Conservation (phyloP, 2,888 invertebrate genomes). For the Crioceris asparagi region DNA sequence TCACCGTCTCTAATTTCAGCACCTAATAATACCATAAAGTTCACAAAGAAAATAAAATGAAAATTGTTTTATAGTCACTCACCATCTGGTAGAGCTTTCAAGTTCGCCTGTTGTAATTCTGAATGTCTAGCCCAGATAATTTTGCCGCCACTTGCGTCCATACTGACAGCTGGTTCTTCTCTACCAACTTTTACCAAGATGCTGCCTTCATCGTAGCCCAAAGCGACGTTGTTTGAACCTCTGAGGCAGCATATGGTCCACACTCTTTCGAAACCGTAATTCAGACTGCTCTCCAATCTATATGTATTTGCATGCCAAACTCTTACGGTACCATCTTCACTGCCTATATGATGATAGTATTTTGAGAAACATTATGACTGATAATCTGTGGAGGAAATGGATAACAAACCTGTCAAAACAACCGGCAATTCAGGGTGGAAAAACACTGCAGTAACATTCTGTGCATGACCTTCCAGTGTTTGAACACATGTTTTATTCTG, state of each 20-base stretch:
- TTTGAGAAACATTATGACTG: too few species aligned
- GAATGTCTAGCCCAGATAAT: slow-evolving; percentile 99
- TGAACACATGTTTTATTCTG: slow-evolving; percentile 99
- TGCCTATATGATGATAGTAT: slow-evolving; percentile 56
- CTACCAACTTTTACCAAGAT: slow-evolving; percentile 85
- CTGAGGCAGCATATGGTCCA: slow-evolving; percentile 93
- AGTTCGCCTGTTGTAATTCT: slow-evolving; percentile 93
- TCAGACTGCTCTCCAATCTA: slow-evolving; percentile 88
- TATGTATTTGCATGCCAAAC: slow-evolving; percentile 99
- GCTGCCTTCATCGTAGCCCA: slow-evolving; percentile 94
- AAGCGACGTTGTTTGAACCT: slow-evolving; percentile 91
- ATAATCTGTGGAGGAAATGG: too few species aligned
- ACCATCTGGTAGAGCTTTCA: slow-evolving; percentile 75
- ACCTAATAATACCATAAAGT: too few species aligned
- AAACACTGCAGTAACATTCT: slow-evolving; percentile 90
- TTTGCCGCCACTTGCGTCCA: slow-evolving; percentile 97
- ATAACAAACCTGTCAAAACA: slow-evolving; percentile 78
- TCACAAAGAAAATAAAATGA: neutral
- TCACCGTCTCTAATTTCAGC: slow-evolving; percentile 81
- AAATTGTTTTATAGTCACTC: slow-evolving; percentile 18
- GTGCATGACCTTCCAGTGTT: slow-evolving; percentile 93
- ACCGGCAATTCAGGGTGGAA: slow-evolving; percentile 98
- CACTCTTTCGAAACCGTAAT: slow-evolving; percentile 95
- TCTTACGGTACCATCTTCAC: slow-evolving; percentile 94
- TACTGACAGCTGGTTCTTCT: slow-evolving; percentile 97